Evolutionary conservation across 1,140 invertebrate genomes (phyloP).

Genomic region (Cephus cinctus): DNA sequence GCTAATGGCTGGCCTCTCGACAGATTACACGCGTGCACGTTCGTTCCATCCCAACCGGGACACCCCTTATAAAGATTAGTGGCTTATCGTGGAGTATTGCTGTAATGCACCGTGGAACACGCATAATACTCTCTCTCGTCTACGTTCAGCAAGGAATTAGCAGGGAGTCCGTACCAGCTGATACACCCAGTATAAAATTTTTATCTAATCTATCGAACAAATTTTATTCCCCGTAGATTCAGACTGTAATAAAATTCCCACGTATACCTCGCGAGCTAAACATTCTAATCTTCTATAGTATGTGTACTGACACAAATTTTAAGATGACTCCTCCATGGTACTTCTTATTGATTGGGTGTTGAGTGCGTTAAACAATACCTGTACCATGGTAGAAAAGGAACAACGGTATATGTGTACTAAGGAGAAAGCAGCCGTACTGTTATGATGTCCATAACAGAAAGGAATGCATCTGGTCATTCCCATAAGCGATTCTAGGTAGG

Average conservation of each 20-base stretch:
- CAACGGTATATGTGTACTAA: not conserved
- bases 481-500: too few relatives aligned
- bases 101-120: conserved; percentile 31
- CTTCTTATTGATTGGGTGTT: too few relatives aligned
- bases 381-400: not conserved
- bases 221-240: too few relatives aligned
- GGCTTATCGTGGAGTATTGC: conserved; percentile 44
- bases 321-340: too few relatives aligned
- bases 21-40: conserved; percentile 35
- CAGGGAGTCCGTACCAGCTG: too few relatives aligned
- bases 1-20: conserved; percentile 43
- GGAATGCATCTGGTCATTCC: conserved; percentile 12
- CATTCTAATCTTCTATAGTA: too few relatives aligned
- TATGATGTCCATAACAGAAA: conserved; percentile 12
- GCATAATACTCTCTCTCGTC: conserved; percentile 20
- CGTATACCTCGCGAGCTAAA: too few relatives aligned
- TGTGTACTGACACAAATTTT: too few relatives aligned
- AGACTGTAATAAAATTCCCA: too few relatives aligned
- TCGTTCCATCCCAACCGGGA: conserved; percentile 35
- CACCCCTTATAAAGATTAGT: conserved; percentile 43
- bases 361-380: not conserved
- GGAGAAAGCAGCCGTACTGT: conserved; percentile 17
- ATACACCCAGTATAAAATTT: too few relatives aligned
- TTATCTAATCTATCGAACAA: too few relatives aligned
- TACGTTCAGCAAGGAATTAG: too few relatives aligned